Percentiles rank a stretch among this genome's conserved stretches.
phyloP scores from a whole-genome alignment of 1,140 invertebrate species.

The Pectinophora gossypiella region DNA sequence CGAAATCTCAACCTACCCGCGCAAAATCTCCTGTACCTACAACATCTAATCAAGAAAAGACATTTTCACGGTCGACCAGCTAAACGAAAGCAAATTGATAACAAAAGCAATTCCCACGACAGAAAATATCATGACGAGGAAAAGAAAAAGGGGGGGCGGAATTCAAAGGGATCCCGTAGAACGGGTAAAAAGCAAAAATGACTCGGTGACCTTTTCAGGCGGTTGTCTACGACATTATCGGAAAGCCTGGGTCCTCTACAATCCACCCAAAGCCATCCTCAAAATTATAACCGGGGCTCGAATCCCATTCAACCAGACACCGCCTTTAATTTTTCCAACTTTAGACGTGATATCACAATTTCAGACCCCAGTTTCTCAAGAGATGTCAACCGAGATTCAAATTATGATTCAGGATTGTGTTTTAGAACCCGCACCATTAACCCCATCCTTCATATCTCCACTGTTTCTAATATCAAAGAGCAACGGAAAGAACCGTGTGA shows the following conservation, averaged over 20 bases:
- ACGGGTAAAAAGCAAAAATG: neutral
- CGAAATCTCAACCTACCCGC: neutral
- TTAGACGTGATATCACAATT: neutral
- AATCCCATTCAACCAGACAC: neutral
- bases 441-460: neutral
- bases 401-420: neutral
- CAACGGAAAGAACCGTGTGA: neutral
- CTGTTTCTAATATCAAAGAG: neutral
- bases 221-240: neutral
- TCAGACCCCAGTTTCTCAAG: neutral
- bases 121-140: neutral
- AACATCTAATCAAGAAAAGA: neutral
- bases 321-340: neutral
- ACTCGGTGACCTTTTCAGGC: neutral
- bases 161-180: neutral
- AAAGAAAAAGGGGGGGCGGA: neutral
- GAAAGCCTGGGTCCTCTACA: neutral
- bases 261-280: neutral
- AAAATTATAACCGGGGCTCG: neutral
- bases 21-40: neutral
- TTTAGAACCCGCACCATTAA: neutral
- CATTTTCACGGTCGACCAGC: neutral
- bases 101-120: neutral
- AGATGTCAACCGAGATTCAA: neutral
- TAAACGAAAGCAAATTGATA: neutral